Conservation (phyloP, 1,140 invertebrate genomes). For the Sitodiplosis mosellana region DNA sequence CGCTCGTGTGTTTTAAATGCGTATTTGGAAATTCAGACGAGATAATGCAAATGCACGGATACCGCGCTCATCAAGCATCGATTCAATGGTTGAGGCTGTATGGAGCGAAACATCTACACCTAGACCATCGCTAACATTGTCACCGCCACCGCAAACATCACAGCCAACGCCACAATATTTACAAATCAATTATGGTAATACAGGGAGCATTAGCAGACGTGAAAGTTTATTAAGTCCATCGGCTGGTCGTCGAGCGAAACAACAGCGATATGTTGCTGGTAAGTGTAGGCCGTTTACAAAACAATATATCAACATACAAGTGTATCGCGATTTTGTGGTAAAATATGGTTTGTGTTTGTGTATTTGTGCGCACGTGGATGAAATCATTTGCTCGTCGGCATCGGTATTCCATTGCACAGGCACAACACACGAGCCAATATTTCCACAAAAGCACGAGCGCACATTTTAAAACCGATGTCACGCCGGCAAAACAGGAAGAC, state of each 20-base stretch:
- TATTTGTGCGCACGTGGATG: no score
- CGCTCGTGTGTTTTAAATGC: neutral
- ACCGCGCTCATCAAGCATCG: slow-evolving; percentile 62
- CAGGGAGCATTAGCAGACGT: slow-evolving; percentile 17
- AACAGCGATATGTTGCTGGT: slow-evolving; percentile 50
- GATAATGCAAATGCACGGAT: slow-evolving; percentile 32
- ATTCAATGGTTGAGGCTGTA: slow-evolving; percentile 49
- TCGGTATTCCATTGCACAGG: no score
- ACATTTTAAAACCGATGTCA: no score
- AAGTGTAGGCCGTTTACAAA: slow-evolving; percentile 24
- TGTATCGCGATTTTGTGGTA: no score
- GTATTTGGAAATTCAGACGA: slow-evolving; percentile 21
- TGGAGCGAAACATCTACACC: slow-evolving; percentile 25
- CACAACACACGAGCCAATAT: no score
- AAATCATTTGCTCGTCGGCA: no score
- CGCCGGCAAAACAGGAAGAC: no score
- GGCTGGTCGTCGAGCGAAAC: slow-evolving; percentile 49
- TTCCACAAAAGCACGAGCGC: no score
- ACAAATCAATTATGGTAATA: neutral
- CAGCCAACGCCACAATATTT: neutral
- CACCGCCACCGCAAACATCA: neutral
- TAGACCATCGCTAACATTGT: slow-evolving; percentile 5
- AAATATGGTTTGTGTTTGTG: no score
- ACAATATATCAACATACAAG: no score
- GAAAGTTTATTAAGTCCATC: slow-evolving; percentile 48